These are phyloP conservation scores for Dreissena polymorpha DNA, from an alignment of 1,140 invertebrate genomes.

Conservation along the genomic window DNA sequence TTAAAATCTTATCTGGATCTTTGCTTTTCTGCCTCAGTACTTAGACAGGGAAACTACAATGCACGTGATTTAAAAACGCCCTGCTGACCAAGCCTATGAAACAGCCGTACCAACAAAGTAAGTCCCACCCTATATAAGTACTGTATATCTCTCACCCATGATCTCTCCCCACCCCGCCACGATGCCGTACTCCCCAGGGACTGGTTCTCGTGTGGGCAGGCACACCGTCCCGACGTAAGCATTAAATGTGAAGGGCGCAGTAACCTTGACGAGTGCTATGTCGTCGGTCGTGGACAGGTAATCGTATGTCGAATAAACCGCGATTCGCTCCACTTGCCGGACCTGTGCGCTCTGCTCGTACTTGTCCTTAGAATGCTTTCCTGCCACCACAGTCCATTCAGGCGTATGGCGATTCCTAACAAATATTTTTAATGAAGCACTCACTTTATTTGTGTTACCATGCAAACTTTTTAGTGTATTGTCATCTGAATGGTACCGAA, in stretches of 20 bases:
- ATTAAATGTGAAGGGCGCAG: constrained; percentile 36
- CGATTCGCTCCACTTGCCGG: constrained; percentile 29
- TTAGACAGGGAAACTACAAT: too few relatives aligned
- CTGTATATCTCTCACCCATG: constrained; percentile 4
- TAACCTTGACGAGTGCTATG: constrained; percentile 54
- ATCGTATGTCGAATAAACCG: constrained; percentile 46
- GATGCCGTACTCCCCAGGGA: constrained; percentile 25
- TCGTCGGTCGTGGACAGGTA: constrained; percentile 47
- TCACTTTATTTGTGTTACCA: too few relatives aligned
- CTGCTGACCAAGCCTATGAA: too few relatives aligned
- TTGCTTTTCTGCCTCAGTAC: too few relatives aligned
- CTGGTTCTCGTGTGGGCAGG: constrained; percentile 8
- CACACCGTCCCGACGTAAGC: constrained; percentile 27
- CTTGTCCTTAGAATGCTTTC: constrained; percentile 26
- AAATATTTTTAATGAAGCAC: not conserved
- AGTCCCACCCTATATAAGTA: too few relatives aligned
- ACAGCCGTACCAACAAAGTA: too few relatives aligned
- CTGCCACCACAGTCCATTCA: constrained; percentile 41
- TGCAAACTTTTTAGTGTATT: too few relatives aligned
- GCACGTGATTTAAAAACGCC: too few relatives aligned
- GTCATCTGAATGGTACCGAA: too few relatives aligned
- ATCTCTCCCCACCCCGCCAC: constrained; percentile 50
- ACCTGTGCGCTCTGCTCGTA: constrained; percentile 42
- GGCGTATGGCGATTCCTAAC: constrained; percentile 40
- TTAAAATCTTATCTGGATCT: too few relatives aligned